Base-by-base conservation (phyloP, 2,113 vertebrate genomes). In the Oryzias curvinotus region DNA sequence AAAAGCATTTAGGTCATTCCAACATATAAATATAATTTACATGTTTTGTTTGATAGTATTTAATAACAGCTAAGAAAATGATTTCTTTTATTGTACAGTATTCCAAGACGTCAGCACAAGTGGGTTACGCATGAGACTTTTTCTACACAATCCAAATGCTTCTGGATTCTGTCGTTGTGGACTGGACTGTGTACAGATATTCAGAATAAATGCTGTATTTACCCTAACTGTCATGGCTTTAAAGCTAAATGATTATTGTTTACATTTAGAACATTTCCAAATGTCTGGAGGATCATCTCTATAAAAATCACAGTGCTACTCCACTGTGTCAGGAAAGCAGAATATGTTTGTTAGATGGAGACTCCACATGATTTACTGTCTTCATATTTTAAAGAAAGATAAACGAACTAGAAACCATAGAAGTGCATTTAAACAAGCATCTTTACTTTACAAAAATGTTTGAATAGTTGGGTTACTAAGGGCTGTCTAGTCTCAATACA, bases 151-250 rank as follows among this genome's bases (percentile, higher is more conserved):
- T 52, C 61, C 30, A 21, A 62, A 21, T 7, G 52, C 54, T 48
- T 62, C 17, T 21, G 51, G 66, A 54, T 88, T 76, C 71, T 67
- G 52, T 86, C 63, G 53, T 77, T 65, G 88, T 92, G 90, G 89
- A 87, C 61, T 19, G 61, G 89, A 87, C 62, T 19, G 61, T 3
- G 78, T 63, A 78, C 91, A 92, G 86, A 61, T 88, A 87, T 87
- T 76, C 73, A 81, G 88, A 89, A 52, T 84, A 92, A 25, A 91
- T 89, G 91, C 90, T 91, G 85, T 85, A 76, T 42, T 63, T 56
- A 17, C 3, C 57, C 18, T 16, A 18, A 68, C 68, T 50, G 62
- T 74, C 83, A 73, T 47, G 64, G 67, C 62, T 62, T 70, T 53
- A 73, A 77, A 64, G 52, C 45, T 14, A 18, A 61, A 1, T 5